phyloP scores from a whole-genome alignment of 2,888 invertebrate species.

The Stratiomys singularior region DNA sequence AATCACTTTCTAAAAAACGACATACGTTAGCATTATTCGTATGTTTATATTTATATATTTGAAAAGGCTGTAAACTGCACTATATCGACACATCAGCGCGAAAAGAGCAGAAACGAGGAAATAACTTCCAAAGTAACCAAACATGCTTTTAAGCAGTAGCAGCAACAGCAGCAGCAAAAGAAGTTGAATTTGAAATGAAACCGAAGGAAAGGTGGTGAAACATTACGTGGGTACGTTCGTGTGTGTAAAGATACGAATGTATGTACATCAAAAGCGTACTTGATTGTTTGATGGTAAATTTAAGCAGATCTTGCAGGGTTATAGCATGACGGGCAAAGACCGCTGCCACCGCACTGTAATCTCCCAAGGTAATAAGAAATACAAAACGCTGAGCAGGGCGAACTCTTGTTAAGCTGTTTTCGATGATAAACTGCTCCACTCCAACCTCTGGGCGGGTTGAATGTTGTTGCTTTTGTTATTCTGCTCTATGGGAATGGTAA shows the following conservation, averaged over 20 bases:
- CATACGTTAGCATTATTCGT: too few relatives aligned
- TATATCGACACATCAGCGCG: neutral
- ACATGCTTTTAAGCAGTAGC: neutral
- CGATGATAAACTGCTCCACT: neutral
- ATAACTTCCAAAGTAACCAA: neutral
- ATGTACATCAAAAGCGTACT: neutral
- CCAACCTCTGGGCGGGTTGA: neutral
- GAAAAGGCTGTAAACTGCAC: too few relatives aligned
- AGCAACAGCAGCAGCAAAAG: neutral
- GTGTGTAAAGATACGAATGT: too few relatives aligned
- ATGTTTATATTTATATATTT: too few relatives aligned
- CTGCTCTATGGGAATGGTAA: neutral
- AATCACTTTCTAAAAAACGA: too few relatives aligned
- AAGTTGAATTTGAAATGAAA: neutral
- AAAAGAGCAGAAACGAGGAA: neutral
- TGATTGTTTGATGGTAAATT: slow-evolving; percentile 4
- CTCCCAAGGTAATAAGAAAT: neutral
- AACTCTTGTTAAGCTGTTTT: neutral
- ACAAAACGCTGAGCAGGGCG: neutral
- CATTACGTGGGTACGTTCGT: neutral
- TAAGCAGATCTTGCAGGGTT: slow-evolving; percentile 5
- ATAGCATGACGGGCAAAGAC: neutral
- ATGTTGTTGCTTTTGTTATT: neutral
- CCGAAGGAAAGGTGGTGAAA: neutral
- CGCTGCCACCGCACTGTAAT: neutral